Evolutionary conservation across 2,888 invertebrate genomes (phyloP), one percentile per base, ranked within the genome.

Genomic region (Ceramica pisi): DNA sequence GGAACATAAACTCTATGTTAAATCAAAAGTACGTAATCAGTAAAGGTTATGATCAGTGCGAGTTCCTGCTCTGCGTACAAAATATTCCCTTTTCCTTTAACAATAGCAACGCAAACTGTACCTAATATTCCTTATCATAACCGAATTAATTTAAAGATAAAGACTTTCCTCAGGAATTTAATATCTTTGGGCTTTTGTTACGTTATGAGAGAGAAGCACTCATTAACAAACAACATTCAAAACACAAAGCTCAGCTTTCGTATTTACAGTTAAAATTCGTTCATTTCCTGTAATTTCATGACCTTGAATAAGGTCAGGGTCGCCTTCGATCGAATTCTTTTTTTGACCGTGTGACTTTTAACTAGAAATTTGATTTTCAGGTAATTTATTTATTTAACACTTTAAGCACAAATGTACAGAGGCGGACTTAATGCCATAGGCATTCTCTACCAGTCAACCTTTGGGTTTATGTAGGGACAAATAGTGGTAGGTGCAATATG

Each of bases 261-360:
- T 77, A 44, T 57, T 62, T 63, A 55, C 64, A 23, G 38, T 68
- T 21, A 63, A 41, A 55, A 26, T n/a, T 21, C 21, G 6, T 62
- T 1, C 48, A 63, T 74, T 78, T 78, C 79, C 62, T 59, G 65
- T 63, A 53, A 74, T 69, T 78, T 19, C 16, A 16, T 26, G 66
- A 38, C 68, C 79, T 79, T 79, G 62, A 5, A 7, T 1, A 48
- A 69, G 62, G 67, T 78, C 74, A 69, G 1, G 63, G 78, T 41
- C 48, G 10, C 6, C 21, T 35, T 59, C 19, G 26, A 55, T 63
- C 14, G 26, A 66, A n/a, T 44, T 44, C 10, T 31, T 41, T 16
- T 9, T 63, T 41, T 16, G 51, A 70, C 66, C 51, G n/a, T 26
- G 10, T 5, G 14, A 31, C 1, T 48, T 26, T 51, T 35, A 35